phyloP scores from a whole-genome alignment of 2,888 invertebrate species.

The Melinaea marsaeus region DNA sequence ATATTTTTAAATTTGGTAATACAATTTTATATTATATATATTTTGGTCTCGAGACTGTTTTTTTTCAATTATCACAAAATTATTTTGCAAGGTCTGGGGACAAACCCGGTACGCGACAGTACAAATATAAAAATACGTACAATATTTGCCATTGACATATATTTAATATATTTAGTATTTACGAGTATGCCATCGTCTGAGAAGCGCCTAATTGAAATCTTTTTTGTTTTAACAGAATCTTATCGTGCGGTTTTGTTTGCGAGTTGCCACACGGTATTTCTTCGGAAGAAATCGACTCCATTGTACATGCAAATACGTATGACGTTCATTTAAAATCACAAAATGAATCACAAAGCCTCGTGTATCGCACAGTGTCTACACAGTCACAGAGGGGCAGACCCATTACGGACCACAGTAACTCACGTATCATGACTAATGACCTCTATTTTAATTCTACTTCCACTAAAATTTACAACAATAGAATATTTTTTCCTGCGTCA shows the following conservation, averaged over 20 bases:
- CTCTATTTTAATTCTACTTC: conserved; percentile 77
- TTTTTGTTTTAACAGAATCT: conserved; percentile 48
- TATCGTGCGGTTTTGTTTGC: conserved; percentile 80
- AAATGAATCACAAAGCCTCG: conserved; percentile 51
- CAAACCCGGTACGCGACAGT: too few relatives aligned
- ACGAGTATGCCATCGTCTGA: background rate
- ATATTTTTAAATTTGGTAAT: too few relatives aligned
- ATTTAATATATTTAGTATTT: background rate
- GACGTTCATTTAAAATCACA: conserved; percentile 71
- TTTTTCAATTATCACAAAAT: too few relatives aligned
- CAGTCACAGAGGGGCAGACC: conserved; percentile 48
- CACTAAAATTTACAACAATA: conserved; percentile 72
- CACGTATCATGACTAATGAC: conserved; percentile 76
- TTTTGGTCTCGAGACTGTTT: too few relatives aligned
- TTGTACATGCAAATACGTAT: conserved; percentile 75
- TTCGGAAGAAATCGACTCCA: conserved; percentile 60
- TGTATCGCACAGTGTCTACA: conserved; percentile 60
- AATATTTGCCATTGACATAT: background rate
- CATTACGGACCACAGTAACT: conserved; percentile 71
- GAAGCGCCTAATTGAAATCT: conserved; percentile 6
- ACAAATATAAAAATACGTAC: background rate
- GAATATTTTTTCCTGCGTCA: conserved; percentile 81
- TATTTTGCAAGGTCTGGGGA: too few relatives aligned
- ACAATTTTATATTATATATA: too few relatives aligned
- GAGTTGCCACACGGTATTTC: conserved; percentile 61